A percentile compares a stretch with the other conserved stretches of the same genome.
Conservation (phyloP, 1,140 invertebrate species). For the Bombus difficillimus region DNA sequence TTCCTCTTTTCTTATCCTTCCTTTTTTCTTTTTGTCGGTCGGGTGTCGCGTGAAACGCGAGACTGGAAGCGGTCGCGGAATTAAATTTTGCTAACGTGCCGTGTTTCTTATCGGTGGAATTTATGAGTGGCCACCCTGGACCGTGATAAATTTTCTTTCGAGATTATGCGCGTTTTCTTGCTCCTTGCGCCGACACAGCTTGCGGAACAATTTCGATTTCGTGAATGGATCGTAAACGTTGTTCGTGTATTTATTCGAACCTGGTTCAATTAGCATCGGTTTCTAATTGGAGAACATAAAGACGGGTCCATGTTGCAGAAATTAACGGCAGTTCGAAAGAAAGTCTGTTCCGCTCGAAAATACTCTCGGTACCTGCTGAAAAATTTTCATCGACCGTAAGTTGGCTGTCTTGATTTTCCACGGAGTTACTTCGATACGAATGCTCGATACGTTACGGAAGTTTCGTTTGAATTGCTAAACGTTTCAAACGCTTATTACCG, state of each 20-base stretch:
- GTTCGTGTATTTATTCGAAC: not conserved
- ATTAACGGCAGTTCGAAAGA: not conserved
- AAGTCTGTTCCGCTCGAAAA: not conserved
- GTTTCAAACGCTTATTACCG: not conserved
- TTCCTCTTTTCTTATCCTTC: not conserved
- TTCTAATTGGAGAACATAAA: not conserved
- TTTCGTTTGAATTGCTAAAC: not conserved
- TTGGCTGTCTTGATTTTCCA: not conserved
- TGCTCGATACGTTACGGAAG: not conserved
- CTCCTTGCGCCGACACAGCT: no score
- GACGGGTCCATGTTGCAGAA: not conserved
- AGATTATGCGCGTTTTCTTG: slow-evolving; percentile 9
- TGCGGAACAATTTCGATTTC: slow-evolving; percentile 2
- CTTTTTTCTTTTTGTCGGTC: not conserved
- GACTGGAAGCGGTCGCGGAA: not conserved
- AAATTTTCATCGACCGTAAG: not conserved
- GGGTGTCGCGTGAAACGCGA: not conserved
- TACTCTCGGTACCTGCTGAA: not conserved
- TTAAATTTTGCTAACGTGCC: slow-evolving; percentile 20
- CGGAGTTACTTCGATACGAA: not conserved
- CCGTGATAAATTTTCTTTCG: slow-evolving; percentile 11
- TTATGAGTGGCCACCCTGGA: not conserved
- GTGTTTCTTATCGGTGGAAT: slow-evolving; percentile 20
- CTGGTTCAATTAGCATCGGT: not conserved
- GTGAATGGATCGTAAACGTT: slow-evolving; percentile 7